Conservation (phyloP, 2,888 invertebrate species). For the Odontothrips loti region DNA sequence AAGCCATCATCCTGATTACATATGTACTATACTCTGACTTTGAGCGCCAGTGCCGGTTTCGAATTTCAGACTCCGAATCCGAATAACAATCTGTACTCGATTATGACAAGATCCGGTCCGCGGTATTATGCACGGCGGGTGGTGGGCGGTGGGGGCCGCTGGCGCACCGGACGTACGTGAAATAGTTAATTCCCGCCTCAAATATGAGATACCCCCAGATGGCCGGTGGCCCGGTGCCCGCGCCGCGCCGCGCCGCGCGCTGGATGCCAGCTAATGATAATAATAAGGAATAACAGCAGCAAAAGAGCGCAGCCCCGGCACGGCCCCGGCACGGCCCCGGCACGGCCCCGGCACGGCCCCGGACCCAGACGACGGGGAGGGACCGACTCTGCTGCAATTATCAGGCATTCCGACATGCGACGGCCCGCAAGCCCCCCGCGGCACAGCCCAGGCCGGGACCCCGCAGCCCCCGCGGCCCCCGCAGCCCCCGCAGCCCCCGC, state of each 20-base stretch:
- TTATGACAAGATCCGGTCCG: no score
- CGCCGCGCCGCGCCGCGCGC: not conserved
- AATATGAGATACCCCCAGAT: not conserved
- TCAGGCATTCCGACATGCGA: conserved; percentile 1
- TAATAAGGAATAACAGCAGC: not conserved
- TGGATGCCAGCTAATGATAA: not conserved
- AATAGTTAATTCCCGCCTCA: not conserved
- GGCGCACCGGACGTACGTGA: no score
- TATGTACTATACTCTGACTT: no score
- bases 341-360: not conserved
- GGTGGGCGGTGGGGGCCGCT: no score
- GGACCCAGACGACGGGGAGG: not conserved
- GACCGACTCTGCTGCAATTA: not conserved
- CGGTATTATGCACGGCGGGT: no score
- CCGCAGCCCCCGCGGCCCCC: not conserved
- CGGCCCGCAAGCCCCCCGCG: not conserved
- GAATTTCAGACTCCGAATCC: no score
- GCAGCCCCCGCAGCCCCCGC: not conserved
- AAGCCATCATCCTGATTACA: no score
- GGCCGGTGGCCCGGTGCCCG: no score
- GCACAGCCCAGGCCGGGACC: no score
- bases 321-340: not conserved
- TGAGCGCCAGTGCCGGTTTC: no score
- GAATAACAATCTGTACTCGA: no score
- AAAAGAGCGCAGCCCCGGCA: not conserved